Evolutionary conservation across 92 coral and sea anemone genomes (phyloP).

Genomic region (Pocillopora meandrina): DNA sequence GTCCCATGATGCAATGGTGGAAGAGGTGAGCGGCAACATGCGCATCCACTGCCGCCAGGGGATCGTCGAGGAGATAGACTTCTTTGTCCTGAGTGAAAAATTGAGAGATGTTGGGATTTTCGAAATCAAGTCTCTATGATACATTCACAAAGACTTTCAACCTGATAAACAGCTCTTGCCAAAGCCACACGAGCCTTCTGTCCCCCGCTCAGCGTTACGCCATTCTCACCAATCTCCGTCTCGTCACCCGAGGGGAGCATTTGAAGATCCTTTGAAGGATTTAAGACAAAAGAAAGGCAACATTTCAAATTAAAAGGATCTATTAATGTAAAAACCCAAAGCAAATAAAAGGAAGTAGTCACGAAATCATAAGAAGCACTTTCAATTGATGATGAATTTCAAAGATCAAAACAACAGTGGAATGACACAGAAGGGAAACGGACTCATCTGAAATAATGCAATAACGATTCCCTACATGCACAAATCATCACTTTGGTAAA

Average conservation of each 20-base stretch:
- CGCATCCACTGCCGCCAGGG: constrained; percentile 93
- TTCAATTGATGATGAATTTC: no score
- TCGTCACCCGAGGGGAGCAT: constrained; percentile 92
- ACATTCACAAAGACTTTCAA: constrained; percentile 2
- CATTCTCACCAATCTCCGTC: constrained; percentile 98
- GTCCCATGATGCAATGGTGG: constrained; percentile 95
- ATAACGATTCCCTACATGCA: no score
- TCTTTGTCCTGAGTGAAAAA: constrained; percentile 73
- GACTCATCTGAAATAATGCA: no score
- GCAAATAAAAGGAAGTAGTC: no score
- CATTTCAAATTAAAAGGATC: no score
- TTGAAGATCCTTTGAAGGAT: constrained; percentile 72
- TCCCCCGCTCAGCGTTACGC: constrained; percentile 97
- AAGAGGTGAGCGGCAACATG: constrained; percentile 98
- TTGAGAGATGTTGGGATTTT: no score
- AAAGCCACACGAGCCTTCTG: constrained; percentile 93
- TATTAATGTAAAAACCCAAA: no score
- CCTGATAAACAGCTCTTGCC: constrained; percentile 98
- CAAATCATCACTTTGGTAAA: no score
- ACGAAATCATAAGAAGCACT: no score
- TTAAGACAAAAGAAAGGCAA: no score
- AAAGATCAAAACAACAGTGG: no score
- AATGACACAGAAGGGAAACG: no score
- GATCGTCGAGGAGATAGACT: constrained; percentile 93
- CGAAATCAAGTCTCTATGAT: neutral